These are phyloP conservation scores for Suncus etruscus DNA, from an alignment of 2,113 vertebrate species.

Conservation along the genomic window DNA sequence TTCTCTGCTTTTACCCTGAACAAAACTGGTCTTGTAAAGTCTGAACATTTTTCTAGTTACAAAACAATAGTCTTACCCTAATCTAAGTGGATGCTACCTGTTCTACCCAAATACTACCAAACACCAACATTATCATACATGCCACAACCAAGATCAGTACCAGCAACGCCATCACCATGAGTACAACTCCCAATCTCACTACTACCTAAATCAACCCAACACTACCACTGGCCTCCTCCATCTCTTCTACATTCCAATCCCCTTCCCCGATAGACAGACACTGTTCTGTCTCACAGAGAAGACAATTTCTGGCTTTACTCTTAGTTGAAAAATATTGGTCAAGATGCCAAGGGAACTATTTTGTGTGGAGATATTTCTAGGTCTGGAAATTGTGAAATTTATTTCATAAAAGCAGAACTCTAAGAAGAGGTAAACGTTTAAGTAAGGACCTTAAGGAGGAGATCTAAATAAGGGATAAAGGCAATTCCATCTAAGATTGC, in stretches of 20 bases:
- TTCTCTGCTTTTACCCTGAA: background rate
- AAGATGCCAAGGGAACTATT: background rate
- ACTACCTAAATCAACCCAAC: no score
- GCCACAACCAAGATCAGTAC: rapidly evolving
- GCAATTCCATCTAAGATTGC: background rate
- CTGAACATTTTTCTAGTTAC: background rate
- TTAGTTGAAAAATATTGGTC: background rate
- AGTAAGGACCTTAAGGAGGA: background rate
- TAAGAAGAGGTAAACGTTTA: background rate
- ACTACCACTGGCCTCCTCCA: no score
- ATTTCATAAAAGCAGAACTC: background rate
- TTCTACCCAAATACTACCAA: background rate
- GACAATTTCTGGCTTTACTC: background rate
- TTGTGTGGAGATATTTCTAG: background rate
- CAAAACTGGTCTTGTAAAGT: slow-evolving; percentile 16
- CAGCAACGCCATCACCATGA: no score
- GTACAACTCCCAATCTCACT: no score
- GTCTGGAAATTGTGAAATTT: background rate
- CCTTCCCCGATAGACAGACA: no score
- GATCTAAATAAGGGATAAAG: background rate
- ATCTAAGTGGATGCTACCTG: no score
- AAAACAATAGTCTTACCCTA: background rate
- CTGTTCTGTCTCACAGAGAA: background rate
- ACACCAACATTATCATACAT: no score
- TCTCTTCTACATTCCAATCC: no score